Conservation (phyloP, 2,888 invertebrate genomes). For the Pachycephus smyrnensis region DNA sequence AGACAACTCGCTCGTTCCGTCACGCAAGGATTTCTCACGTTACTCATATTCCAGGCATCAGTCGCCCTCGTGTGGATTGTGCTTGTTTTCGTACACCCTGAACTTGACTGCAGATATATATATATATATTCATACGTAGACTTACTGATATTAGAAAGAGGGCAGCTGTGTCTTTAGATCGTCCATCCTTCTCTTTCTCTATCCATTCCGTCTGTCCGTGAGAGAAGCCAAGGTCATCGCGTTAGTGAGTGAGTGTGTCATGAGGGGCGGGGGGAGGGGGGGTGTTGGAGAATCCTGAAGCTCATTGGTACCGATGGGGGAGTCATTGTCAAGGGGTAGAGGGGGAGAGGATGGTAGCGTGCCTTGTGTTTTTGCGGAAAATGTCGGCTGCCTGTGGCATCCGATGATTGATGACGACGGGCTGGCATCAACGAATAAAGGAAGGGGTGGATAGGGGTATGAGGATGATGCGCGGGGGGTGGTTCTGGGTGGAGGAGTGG, state of each 20-base stretch:
- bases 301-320: slow-evolving; percentile 22
- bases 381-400: slow-evolving; percentile 61
- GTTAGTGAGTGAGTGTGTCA: slow-evolving; percentile 14
- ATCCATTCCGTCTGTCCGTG: not conserved
- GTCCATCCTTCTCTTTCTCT: not conserved
- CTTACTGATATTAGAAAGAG: not conserved
- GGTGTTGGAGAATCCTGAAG: slow-evolving; percentile 12
- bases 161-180: not conserved
- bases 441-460: not conserved
- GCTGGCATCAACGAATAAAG: slow-evolving; percentile 19
- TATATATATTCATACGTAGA: not conserved
- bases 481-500: not conserved
- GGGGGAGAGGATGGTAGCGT: slow-evolving; percentile 37
- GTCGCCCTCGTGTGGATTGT: not conserved
- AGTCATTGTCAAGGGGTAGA: slow-evolving; percentile 17
- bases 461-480: not conserved
- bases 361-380: slow-evolving; percentile 58
- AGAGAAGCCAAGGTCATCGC: slow-evolving; percentile 5
- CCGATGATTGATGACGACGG: slow-evolving; percentile 65
- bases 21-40: slow-evolving; percentile 20
- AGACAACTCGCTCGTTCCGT: slow-evolving; percentile 24
- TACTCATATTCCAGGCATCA: not conserved
- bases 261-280: slow-evolving; percentile 22
- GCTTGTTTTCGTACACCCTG: not conserved
- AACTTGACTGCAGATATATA: not conserved